Conservation (phyloP, 2,888 invertebrate genomes). For the Dione vanillae region DNA sequence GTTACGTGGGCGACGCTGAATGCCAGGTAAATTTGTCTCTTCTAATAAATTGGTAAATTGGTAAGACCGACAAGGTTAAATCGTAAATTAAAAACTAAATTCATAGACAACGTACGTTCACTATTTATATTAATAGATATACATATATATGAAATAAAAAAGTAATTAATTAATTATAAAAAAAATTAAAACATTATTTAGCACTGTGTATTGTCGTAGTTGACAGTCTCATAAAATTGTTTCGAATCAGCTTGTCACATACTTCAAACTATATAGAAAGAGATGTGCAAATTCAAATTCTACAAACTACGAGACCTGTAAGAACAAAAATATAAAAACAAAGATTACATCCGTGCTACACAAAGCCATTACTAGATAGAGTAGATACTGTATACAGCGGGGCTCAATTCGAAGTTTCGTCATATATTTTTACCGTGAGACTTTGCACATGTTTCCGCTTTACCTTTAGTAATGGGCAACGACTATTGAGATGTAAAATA, state of each 20-base stretch:
- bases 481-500: conserved; percentile 8
- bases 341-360: neutral
- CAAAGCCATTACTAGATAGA: conserved; percentile 30
- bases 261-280: no score
- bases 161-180: no score
- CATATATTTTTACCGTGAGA: conserved; percentile 31
- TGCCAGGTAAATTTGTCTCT: conserved; percentile 88
- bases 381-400: conserved; percentile 18
- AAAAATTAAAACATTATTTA: no score
- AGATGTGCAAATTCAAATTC: no score
- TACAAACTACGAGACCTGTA: neutral
- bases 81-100: neutral
- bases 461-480: conserved; percentile 32
- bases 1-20: conserved; percentile 94
- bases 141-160: no score
- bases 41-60: no score
- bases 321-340: conserved; percentile 4
- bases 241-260: no score
- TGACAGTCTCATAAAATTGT: no score
- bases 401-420: conserved; percentile 29
- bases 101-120: no score
- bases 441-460: conserved; percentile 23
- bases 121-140: no score
- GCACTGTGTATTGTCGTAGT: no score
- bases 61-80: neutral